phyloP scores from a whole-genome alignment of 2,797 vertebrate species.

The Denticeps clupeoides region DNA sequence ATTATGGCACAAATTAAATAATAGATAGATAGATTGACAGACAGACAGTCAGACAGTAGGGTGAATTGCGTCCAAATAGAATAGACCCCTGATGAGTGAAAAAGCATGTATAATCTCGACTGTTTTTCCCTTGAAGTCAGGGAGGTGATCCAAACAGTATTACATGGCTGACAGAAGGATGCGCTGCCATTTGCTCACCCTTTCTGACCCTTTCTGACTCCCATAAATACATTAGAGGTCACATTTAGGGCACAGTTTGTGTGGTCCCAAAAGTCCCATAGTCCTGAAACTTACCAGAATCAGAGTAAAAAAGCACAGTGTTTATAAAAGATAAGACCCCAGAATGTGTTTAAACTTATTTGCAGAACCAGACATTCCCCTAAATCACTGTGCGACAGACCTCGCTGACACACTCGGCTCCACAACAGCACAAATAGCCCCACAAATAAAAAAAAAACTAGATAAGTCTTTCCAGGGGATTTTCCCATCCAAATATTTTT shows the following conservation, averaged over 20 bases:
- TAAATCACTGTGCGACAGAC: slow-evolving; percentile 33
- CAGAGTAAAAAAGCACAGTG: slow-evolving; percentile 24
- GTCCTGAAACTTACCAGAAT: slow-evolving; percentile 41
- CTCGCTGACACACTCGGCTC: slow-evolving; percentile 23
- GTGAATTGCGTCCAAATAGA: too few relatives aligned
- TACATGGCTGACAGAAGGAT: background rate
- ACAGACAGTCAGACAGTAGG: too few relatives aligned
- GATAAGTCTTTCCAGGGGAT: slow-evolving; percentile 16
- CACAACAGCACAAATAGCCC: too few relatives aligned
- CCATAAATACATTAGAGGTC: slow-evolving; percentile 15
- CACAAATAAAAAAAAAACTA: too few relatives aligned
- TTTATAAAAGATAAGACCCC: slow-evolving; percentile 46
- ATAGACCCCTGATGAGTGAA: too few relatives aligned
- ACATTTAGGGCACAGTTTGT: slow-evolving; percentile 32
- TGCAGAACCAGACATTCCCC: slow-evolving; percentile 40
- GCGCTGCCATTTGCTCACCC: background rate
- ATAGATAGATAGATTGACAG: too few relatives aligned
- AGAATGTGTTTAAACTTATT: slow-evolving; percentile 40
- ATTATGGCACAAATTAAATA: too few relatives aligned
- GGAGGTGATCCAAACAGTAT: too few relatives aligned
- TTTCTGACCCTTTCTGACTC: slow-evolving; percentile 11
- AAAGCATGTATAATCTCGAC: too few relatives aligned
- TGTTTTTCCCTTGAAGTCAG: too few relatives aligned
- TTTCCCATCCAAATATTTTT: background rate
- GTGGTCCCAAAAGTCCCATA: slow-evolving; percentile 33